Conservation (phyloP, 2,888 invertebrate species). For the Nysson spinosus region DNA sequence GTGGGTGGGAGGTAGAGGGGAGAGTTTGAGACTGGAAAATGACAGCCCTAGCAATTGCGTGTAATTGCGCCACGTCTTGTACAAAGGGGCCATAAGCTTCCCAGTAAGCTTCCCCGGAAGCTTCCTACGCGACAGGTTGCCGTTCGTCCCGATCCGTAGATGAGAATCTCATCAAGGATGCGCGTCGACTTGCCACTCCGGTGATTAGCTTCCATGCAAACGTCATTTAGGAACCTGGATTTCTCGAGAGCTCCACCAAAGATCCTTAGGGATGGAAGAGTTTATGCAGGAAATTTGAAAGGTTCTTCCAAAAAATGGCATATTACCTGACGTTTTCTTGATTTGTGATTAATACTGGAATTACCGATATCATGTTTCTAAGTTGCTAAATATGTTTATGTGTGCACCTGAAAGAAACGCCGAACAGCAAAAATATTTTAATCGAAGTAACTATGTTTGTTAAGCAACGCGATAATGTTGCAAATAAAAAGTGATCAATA, state of each 20-base stretch:
- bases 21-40: conserved; percentile 47
- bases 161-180: conserved; percentile 51
- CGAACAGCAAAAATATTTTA: too few relatives aligned
- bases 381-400: too few relatives aligned
- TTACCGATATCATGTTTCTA: too few relatives aligned
- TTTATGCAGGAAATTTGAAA: too few relatives aligned
- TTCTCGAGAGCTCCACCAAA: background rate
- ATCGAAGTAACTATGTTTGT: too few relatives aligned
- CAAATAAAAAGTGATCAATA: too few relatives aligned
- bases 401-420: too few relatives aligned
- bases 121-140: conserved; percentile 49
- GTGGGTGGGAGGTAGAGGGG: conserved; percentile 5
- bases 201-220: conserved; percentile 44
- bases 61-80: conserved; percentile 55
- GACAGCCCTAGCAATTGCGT: conserved; percentile 54
- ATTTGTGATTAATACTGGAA: too few relatives aligned
- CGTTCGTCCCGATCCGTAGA: conserved; percentile 42
- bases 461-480: too few relatives aligned
- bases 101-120: too few relatives aligned
- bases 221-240: conserved; percentile 32
- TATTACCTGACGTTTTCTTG: too few relatives aligned
- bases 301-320: too few relatives aligned
- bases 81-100: conserved; percentile 54
- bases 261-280: conserved; percentile 15
- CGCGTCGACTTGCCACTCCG: conserved; percentile 47